A percentile compares a stretch with the other conserved stretches of the same genome.
These are phyloP conservation scores for Musca vetustissima DNA, from an alignment of 1,140 invertebrate species.

Conservation along the genomic window DNA sequence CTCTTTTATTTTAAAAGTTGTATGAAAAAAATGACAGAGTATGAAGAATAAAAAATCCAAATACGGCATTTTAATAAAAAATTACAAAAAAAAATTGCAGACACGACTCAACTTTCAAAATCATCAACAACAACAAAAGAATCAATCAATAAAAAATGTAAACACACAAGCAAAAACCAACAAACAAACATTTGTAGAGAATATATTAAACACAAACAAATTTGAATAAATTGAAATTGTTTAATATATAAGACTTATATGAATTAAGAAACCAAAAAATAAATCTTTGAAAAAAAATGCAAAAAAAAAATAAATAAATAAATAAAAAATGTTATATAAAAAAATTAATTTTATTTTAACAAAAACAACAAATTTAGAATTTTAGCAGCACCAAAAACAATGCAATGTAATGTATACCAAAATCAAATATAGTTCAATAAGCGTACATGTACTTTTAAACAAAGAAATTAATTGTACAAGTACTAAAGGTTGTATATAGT, in stretches of 20 bases:
- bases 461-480: neutral
- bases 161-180: neutral
- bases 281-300: neutral
- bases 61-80: neutral
- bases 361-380: conserved; percentile 8
- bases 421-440: neutral
- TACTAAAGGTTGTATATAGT: conserved; percentile 20
- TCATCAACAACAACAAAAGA: no score
- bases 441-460: neutral
- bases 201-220: neutral
- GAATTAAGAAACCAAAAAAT: neutral
- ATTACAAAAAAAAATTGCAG: neutral
- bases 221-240: neutral
- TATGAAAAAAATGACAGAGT: neutral
- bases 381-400: conserved; percentile 18
- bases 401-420: conserved; percentile 23
- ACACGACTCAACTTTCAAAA: no score
- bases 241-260: conserved; percentile 5
- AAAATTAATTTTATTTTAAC: neutral
- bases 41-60: neutral
- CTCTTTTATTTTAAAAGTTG: no score
- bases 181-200: neutral
- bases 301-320: neutral
- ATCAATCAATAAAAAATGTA: neutral
- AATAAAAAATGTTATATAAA: neutral